phyloP scores from a whole-genome alignment of 2,797 vertebrate species.

The Coregonus ussuriensis region DNA sequence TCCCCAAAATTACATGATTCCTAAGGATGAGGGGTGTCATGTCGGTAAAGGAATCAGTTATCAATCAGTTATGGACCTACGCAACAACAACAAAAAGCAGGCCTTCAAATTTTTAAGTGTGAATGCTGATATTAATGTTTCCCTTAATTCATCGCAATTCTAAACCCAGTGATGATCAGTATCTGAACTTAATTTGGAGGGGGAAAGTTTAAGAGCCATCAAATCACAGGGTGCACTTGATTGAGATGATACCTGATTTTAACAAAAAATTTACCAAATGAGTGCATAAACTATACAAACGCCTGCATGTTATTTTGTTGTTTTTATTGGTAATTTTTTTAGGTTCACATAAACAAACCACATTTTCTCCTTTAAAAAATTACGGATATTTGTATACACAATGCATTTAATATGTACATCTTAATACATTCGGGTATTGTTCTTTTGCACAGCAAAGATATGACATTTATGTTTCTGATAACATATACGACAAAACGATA shows the following conservation, averaged over 20 bases:
- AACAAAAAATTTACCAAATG: conserved; percentile 5
- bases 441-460: conserved; percentile 99
- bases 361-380: conserved; percentile 85
- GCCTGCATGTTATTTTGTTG: conserved; percentile 28
- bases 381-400: conserved; percentile 78
- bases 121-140: background rate
- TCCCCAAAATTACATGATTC: background rate
- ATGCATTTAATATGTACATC: conserved; percentile 82
- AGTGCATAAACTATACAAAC: conserved; percentile 20
- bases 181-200: background rate
- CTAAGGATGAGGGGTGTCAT: background rate
- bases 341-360: conserved; percentile 80
- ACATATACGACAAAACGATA: conserved; percentile 76
- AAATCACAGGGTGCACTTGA: background rate
- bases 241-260: background rate
- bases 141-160: background rate
- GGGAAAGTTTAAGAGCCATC: conserved; percentile 11
- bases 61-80: no score
- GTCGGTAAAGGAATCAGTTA: background rate
- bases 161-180: background rate
- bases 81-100: background rate
- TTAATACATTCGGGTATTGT: conserved; percentile 79
- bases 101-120: background rate
- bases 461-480: conserved; percentile 78
- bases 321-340: conserved; percentile 72